Evolutionary conservation across 2,888 invertebrate species (phyloP), one percentile per base, ranked within the genome.

Genomic region (Amiota minor): DNA sequence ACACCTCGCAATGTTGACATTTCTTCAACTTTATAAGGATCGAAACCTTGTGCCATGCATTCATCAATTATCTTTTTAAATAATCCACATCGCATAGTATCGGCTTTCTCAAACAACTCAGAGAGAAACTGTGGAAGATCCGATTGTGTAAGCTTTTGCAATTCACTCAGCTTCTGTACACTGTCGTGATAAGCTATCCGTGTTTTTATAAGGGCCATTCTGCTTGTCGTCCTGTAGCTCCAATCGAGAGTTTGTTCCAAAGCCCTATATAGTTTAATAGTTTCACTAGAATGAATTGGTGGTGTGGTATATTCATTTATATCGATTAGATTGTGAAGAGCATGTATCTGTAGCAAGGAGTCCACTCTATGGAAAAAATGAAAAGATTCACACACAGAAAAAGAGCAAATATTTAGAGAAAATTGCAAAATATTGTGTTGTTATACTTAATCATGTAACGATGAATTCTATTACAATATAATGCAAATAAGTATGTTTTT

Each of bases 341-440:
- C 91, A 86, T 95, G 95, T 35, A 95, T 92, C 82, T 92, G 91
- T 78, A 92, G 90, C 59, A 94, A 89, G 68, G 92, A 92, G 85
- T 95, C 95, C 18, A 94, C 92, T 65, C 88, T 89, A 72, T 11
- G 76, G 74, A 46, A 6, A 12, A 56, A 9, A n/a, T 61, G 11
- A 47, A 18, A 49, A 35, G 12, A 18, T 62, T 45, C 10, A 35
- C n/a, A 14, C 6, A 62, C 9, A 35, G 23, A 12, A 23, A 62
- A 10, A 11, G 14, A 62, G 3, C 14, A 16, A 12, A 62, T 35
- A 35, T 35, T 35, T 35, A 35, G 35, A 1, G 6, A 35, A 35
- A 23, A 23, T 23, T 23, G 1, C 23, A 23, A 23, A 23, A 23
- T 23, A 2, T 23, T 3, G 1, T 2, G 1, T 2, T 3, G 1